Evolutionary conservation across 1,140 invertebrate genomes (phyloP).

Genomic region (Onthophagus taurus): DNA sequence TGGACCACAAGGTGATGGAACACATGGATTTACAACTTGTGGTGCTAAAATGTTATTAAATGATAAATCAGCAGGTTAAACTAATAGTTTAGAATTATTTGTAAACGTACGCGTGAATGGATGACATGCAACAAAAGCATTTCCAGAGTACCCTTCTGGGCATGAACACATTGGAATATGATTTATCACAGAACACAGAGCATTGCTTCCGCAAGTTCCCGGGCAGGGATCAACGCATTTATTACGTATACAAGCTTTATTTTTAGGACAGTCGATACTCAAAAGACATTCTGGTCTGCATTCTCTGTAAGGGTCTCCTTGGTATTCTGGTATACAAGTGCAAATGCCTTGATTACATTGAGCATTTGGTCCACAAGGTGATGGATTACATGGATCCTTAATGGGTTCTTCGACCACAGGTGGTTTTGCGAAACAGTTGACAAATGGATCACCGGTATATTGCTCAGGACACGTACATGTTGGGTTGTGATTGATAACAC

Average conservation of each 20-base stretch:
- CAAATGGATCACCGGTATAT: conserved; percentile 65
- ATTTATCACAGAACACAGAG: conserved; percentile 58
- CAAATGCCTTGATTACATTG: conserved; percentile 54
- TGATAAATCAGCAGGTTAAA: not conserved
- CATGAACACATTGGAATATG: conserved; percentile 66
- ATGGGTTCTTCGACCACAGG: conserved; percentile 21
- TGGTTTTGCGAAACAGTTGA: conserved; percentile 50
- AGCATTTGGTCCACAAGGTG: conserved; percentile 64
- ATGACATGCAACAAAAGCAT: conserved; percentile 57
- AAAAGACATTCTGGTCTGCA: conserved; percentile 57
- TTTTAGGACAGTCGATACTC: conserved; percentile 53
- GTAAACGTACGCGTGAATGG: conserved; percentile 39
- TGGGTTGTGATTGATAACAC: conserved; percentile 58
- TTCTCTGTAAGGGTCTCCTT: conserved; percentile 51
- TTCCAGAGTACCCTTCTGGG: conserved; percentile 53
- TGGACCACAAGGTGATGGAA: conserved; percentile 41
- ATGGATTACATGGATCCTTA: conserved; percentile 56
- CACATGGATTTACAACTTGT: conserved; percentile 34
- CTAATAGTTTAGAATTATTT: conserved; percentile 2
- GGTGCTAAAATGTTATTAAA: conserved; percentile 15
- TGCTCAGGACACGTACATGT: conserved; percentile 57
- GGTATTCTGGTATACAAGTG: conserved; percentile 49
- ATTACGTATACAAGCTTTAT: conserved; percentile 59
- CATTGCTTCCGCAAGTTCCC: conserved; percentile 59
- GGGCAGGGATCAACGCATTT: conserved; percentile 69